phyloP scores from a whole-genome alignment of 1,140 invertebrate genomes.

The silkworm (Bombyx mori) region DNA sequence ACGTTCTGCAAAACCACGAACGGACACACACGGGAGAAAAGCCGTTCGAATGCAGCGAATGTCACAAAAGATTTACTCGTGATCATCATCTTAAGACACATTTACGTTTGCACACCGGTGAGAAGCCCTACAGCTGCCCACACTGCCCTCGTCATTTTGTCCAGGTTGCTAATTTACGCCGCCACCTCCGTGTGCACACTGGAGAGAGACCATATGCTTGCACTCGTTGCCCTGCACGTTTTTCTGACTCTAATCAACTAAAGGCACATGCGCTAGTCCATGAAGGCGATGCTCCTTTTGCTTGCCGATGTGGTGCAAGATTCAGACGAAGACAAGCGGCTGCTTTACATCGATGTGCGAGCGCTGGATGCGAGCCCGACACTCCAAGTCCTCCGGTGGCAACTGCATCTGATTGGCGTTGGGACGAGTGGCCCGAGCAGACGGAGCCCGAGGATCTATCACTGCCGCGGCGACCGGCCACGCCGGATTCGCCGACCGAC shows the following conservation, averaged over 20 bases:
- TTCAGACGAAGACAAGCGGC: conserved; percentile 89
- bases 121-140: conserved; percentile 92
- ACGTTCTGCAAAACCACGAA: conserved; percentile 96
- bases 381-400: conserved; percentile 44
- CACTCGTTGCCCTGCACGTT: conserved; percentile 88
- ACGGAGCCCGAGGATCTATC: conserved; percentile 90
- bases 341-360: conserved; percentile 86
- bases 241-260: conserved; percentile 95
- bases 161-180: conserved; percentile 93
- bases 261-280: conserved; percentile 92
- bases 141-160: conserved; percentile 94
- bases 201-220: conserved; percentile 95
- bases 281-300: conserved; percentile 91
- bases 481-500: conserved; percentile 60
- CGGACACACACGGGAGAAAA: conserved; percentile 97
- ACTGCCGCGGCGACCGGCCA: conserved; percentile 54
- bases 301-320: conserved; percentile 82
- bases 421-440: conserved; percentile 78
- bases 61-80: conserved; percentile 95
- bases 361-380: conserved; percentile 39
- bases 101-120: conserved; percentile 92
- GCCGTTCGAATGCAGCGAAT: conserved; percentile 95
- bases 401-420: conserved; percentile 74
- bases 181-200: conserved; percentile 95
- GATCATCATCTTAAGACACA: conserved; percentile 96